These are phyloP conservation scores for Halichoeres trimaculatus DNA, from an alignment of 2,113 vertebrate genomes.

Conservation along the genomic window DNA sequence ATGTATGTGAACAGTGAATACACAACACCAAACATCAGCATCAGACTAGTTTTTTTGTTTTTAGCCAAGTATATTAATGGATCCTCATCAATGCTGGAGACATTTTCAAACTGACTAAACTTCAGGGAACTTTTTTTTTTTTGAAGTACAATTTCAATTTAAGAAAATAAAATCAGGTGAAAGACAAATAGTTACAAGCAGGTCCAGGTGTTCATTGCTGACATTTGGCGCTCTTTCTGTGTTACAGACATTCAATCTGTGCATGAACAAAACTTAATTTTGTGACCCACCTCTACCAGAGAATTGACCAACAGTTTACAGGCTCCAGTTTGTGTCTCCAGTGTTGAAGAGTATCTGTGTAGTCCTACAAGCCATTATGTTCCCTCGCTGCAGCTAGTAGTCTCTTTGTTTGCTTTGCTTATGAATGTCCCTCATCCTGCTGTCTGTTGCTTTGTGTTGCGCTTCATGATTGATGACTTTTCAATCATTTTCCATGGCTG, in stretches of 20 bases:
- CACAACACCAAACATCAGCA: constrained; percentile 32
- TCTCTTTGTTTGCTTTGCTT: constrained; percentile 34
- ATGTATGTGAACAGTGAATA: constrained; percentile 89
- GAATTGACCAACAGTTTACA: background rate
- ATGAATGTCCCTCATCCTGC: constrained; percentile 18
- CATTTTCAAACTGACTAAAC: background rate
- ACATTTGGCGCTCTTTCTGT: background rate
- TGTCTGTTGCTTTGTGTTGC: constrained; percentile 29
- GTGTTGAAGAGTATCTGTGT: constrained; percentile 21
- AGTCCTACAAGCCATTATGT: constrained; percentile 8
- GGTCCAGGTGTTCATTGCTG: background rate
- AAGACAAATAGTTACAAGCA: background rate
- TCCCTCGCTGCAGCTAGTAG: constrained; percentile 25
- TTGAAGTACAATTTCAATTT: background rate
- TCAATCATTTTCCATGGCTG: constrained; percentile 26
- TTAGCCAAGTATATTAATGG: constrained; percentile 1
- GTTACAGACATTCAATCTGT: background rate
- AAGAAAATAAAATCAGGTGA: background rate
- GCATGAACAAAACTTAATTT: background rate
- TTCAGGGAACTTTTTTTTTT: too few species aligned
- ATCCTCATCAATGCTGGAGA: constrained; percentile 40
- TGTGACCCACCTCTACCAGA: background rate
- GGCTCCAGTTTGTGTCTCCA: constrained; percentile 21
- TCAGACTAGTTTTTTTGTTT: constrained; percentile 31
- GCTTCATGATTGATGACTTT: background rate